Conservation (phyloP, 2,888 invertebrate species). For the Bhutanitis thaidina region DNA sequence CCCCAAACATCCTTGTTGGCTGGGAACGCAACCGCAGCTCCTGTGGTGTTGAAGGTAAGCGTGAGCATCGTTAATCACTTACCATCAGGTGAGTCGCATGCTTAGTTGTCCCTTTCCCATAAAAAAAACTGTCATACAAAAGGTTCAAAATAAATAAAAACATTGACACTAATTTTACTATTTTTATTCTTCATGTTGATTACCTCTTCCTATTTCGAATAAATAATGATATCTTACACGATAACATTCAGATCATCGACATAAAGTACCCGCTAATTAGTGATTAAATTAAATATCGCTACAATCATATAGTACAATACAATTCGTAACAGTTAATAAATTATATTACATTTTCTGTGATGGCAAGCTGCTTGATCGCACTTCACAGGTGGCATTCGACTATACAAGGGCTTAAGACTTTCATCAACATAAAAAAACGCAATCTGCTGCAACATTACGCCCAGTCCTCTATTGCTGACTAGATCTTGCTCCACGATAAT, state of each 20-base stretch:
- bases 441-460: constrained; percentile 34
- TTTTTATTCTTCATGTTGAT: constrained; percentile 26
- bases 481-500: constrained; percentile 42
- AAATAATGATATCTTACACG: constrained; percentile 42
- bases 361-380: constrained; percentile 34
- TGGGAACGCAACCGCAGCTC: too few species aligned
- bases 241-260: constrained; percentile 44
- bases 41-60: too few species aligned
- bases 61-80: too few species aligned
- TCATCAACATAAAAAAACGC: constrained; percentile 28
- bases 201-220: constrained; percentile 35
- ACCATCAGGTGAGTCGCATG: too few species aligned
- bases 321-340: constrained; percentile 17
- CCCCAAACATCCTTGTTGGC: too few species aligned
- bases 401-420: constrained; percentile 31
- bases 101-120: too few species aligned
- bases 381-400: constrained; percentile 23
- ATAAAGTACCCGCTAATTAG: constrained; percentile 23
- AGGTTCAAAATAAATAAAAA: background rate
- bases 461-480: constrained; percentile 45
- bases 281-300: constrained; percentile 26
- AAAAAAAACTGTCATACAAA: background rate
- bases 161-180: constrained; percentile 7
- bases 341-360: constrained; percentile 22
- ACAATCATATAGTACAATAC: constrained; percentile 27